phyloP scores from a whole-genome alignment of 2,113 vertebrate species.

The Montifringilla adamsi region DNA sequence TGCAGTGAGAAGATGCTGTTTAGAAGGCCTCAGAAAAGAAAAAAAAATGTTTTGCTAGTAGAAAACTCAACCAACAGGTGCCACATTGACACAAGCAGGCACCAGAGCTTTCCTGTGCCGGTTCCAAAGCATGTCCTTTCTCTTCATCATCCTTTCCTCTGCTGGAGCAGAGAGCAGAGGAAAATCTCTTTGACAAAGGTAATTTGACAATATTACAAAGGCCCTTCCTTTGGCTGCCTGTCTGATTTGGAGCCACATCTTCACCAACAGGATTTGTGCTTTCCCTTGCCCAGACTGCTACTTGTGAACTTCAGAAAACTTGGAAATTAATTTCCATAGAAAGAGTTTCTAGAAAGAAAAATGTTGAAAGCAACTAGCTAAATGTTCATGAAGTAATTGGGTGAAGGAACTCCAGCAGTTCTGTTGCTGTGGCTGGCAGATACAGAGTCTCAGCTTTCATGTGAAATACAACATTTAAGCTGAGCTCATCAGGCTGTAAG shows the following conservation, averaged over 20 bases:
- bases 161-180: not conserved
- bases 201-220: not conserved
- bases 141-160: not conserved
- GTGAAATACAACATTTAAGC: not conserved
- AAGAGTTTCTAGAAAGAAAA: not conserved
- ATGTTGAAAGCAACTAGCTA: not conserved
- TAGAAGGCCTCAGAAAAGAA: not conserved
- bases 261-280: not conserved
- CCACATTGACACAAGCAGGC: not conserved
- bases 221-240: accelerated
- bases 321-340: not conserved
- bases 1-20: not conserved
- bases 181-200: not conserved
- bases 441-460: not conserved
- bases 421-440: not conserved
- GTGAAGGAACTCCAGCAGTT: not conserved
- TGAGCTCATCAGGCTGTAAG: not conserved
- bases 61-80: not conserved
- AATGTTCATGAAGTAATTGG: not conserved
- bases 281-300: not conserved
- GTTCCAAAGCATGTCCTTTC: not conserved
- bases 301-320: not conserved
- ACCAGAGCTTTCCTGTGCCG: not conserved
- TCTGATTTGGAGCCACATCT: not conserved
- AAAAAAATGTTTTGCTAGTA: not conserved